phyloP scores from a whole-genome alignment of 92 coral and sea anemone genomes.

The Bergia puertoricense region DNA sequence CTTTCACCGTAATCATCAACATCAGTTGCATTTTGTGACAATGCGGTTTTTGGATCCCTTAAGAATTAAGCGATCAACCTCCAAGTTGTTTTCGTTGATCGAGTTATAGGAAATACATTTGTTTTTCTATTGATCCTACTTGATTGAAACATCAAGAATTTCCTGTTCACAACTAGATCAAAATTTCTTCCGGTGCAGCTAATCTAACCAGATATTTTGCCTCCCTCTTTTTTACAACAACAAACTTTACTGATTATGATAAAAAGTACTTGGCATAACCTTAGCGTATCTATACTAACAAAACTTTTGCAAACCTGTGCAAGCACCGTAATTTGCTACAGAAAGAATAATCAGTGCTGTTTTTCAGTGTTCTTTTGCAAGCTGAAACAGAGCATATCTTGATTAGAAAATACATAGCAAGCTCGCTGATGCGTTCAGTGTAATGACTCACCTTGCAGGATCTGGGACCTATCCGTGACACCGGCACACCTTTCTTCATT shows the following conservation, averaged over 20 bases:
- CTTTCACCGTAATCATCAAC: background rate
- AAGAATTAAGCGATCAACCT: background rate
- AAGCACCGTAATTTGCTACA: background rate
- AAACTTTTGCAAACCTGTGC: too few species aligned
- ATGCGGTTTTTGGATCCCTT: background rate
- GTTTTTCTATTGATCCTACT: background rate
- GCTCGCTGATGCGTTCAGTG: too few species aligned
- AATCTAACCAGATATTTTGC: background rate
- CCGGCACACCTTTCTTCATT: background rate
- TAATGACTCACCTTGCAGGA: too few species aligned
- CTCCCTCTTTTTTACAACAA: background rate
- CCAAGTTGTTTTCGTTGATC: background rate
- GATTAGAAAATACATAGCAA: background rate
- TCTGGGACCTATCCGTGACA: background rate
- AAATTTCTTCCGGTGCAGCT: background rate
- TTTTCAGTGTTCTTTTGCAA: background rate
- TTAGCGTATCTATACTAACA: too few species aligned
- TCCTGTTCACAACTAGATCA: background rate
- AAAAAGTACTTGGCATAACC: too few species aligned
- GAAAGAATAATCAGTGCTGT: background rate
- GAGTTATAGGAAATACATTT: too few species aligned
- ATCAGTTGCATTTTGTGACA: background rate
- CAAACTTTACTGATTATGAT: too few species aligned
- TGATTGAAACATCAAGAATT: background rate
- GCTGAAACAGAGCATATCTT: background rate